Evolutionary conservation across 2,797 vertebrate genomes (phyloP), one percentile per base, ranked within the genome.

Genomic region (Alca torda): DNA sequence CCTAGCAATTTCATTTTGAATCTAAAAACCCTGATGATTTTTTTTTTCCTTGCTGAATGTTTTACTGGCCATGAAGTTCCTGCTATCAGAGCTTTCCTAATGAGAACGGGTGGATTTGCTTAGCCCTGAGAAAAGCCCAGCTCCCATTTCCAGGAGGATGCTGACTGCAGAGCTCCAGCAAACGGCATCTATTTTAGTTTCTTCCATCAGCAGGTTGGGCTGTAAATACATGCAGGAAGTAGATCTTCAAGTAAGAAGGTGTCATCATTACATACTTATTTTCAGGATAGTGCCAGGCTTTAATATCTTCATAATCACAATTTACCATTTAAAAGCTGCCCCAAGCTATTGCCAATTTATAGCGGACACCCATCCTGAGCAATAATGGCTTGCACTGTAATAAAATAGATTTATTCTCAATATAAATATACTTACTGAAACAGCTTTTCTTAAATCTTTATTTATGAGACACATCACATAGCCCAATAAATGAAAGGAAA

Each of bases 241-340:
- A 75, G 87, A 64, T 48, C 75, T 80, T 68, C 82, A 93, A 87
- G 87, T 85, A 79, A 86, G 64, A 77, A 75, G 83, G 90, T 90
- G 43, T 48, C 73, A 84, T 84, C 76, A 46, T 79, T 50, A 91
- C 87, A 94, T 70, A 65, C n/a, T 95, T 84, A 90, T 93, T 97
- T 97, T 88, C 89, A 97, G 95, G 76, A 89, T 65, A 96, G 95
- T 89, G 82, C 95, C 95, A 94, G 93, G 76, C 92, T 97, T 97
- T 96, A 97, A 92, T 95, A 97, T 89, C 95, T 97, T 97, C 96
- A 96, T 97, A 98, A 97, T 96, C 94, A 92, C 75, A 51, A 96
- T 95, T 96, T 96, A 96, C 91, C 94, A 93, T 84, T 96, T 96
- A 95, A 83, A 94, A 97, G 94, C 63, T 96, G 93, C 94, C 94